Evolutionary conservation across 2,113 vertebrate species (phyloP), one percentile per base, ranked within the genome.

Genomic region (Apaloderma vittatum): DNA sequence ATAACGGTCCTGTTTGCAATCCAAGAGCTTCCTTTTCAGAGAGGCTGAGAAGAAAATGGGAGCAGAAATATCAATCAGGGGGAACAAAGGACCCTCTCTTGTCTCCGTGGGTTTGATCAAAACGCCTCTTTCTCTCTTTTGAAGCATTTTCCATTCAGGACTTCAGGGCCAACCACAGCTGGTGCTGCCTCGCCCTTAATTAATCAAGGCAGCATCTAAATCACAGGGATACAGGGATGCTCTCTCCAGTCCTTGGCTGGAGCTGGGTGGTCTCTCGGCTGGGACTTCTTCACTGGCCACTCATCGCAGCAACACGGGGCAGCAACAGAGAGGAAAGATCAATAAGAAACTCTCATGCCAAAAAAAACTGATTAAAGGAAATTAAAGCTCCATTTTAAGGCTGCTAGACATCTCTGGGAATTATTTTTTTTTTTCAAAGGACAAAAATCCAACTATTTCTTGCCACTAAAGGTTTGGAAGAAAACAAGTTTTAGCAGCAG

Each of bases 301-400:
- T 45, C 10, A 1, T 37, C 1, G 4, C 63, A n/a, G 21, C 34
- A 51, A 12, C 11, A 2, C 29, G 2, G 1, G 14, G 51, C 48
- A 57, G 23, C 27, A 52, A 21, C 49, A 43, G 63, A 51, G 29
- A 74, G 17, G 48, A n/a, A 85, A 74, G 73, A 40, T 49, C 76
- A 7, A 3, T 3, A 36, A 15, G 67, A 43, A 66, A 9, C 24
- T 32, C 19, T 22, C 48, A 11, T 2, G 5, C 22, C 45, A 54
- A 45, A 62, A 30, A 76, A 15, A 1, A 11, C 32, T 3, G 8
- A 20, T 1, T 18, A 46, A 36, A 70, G 20, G 2, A 32, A 82
- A 11, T 29, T 32, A 48, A 81, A 82, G 18, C 29, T 74, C 51
- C 3, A 1, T 43, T 84, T 93, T 24, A 20, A 71, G 27, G n/a